Conservation (phyloP, 64 coral and sea anemone genomes). For the Montipora efflorescens region DNA sequence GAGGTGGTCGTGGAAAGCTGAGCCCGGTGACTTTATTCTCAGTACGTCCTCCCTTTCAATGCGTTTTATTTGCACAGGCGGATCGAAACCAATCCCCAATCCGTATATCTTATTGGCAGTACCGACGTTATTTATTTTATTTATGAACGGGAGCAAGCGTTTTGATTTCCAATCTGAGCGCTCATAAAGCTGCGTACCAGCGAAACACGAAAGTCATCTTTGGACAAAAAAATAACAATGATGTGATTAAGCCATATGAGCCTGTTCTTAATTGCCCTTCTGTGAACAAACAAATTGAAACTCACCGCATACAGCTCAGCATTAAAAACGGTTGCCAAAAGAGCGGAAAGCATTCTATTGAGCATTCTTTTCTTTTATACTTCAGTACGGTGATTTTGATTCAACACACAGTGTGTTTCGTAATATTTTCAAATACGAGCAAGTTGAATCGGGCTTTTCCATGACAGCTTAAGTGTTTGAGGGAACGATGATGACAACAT, state of each 20-base stretch:
- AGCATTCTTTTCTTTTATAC: background rate
- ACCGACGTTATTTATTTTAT: background rate
- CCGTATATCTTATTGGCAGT: too few species aligned
- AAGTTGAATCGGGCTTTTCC: background rate
- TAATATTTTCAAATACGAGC: background rate
- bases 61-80: too few species aligned
- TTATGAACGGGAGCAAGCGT: background rate
- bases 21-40: too few species aligned
- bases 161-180: background rate
- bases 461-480: constrained; percentile 14
- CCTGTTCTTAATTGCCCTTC: constrained; percentile 33
- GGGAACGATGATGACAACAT: constrained; percentile 14
- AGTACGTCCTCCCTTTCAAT: too few species aligned
- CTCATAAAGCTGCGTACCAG: background rate
- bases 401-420: background rate
- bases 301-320: constrained; percentile 15
- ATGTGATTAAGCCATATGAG: background rate
- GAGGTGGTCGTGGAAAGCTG: too few species aligned
- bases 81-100: too few species aligned
- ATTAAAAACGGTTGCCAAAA: constrained; percentile 20
- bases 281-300: background rate
- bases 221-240: background rate
- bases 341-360: background rate
- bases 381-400: background rate
- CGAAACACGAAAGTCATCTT: background rate